These are phyloP conservation scores for Lanius collurio DNA, from an alignment of 2,113 vertebrate genomes.

Conservation along the genomic window DNA sequence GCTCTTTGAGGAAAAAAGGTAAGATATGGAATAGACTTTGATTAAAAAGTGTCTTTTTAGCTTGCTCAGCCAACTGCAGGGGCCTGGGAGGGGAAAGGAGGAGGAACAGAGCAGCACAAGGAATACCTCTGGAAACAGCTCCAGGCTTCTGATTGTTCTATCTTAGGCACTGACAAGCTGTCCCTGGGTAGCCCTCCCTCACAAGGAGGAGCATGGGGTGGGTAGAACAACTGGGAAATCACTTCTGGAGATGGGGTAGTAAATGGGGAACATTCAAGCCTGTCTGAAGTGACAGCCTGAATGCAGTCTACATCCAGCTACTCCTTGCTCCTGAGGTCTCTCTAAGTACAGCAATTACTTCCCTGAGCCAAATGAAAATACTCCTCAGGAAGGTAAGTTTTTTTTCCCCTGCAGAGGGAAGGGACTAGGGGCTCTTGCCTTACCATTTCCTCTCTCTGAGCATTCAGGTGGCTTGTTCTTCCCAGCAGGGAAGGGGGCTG, in stretches of 20 bases:
- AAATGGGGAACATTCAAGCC: neutral
- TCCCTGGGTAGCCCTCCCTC: neutral
- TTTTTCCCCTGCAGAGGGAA: neutral
- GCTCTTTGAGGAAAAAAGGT: neutral
- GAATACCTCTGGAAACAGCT: neutral
- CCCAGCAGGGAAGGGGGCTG: neutral
- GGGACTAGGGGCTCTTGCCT: neutral
- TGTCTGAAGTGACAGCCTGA: neutral
- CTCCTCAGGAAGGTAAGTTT: neutral
- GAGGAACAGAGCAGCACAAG: neutral
- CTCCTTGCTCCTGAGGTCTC: neutral
- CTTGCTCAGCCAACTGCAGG: neutral
- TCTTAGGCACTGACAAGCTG: neutral
- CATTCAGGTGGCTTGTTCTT: neutral
- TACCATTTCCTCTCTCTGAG: neutral
- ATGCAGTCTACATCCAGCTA: neutral
- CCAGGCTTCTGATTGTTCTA: neutral
- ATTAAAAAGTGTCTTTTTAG: neutral
- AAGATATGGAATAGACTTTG: neutral
- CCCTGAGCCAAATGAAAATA: neutral
- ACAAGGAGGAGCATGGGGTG: accelerated
- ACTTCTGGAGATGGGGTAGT: neutral
- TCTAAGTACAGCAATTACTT: neutral
- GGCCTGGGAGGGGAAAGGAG: neutral
- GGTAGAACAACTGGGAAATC: neutral